These are phyloP conservation scores for Nomada fucata DNA, from an alignment of 2,888 invertebrate genomes.

Conservation along the genomic window DNA sequence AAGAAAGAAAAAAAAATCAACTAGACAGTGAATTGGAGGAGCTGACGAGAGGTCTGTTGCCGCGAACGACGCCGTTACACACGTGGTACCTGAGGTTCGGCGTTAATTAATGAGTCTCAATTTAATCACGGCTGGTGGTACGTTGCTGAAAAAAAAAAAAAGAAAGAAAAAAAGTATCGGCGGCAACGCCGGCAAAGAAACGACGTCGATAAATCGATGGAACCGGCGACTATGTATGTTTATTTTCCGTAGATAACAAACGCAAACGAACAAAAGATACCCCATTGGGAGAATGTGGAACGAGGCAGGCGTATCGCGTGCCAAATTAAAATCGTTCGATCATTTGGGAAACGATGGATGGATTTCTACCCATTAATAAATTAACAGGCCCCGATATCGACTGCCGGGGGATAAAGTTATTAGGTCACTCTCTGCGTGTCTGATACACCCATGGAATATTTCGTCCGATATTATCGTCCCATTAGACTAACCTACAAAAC, in stretches of 20 bases:
- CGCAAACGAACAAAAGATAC: conserved; percentile 10
- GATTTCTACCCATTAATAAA: conserved; percentile 61
- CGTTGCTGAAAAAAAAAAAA: conserved; percentile 26
- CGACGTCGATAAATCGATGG: conserved; percentile 11
- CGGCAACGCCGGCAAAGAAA: background rate
- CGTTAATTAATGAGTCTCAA: conserved; percentile 23
- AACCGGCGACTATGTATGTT: background rate
- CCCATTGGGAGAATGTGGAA: conserved; percentile 48
- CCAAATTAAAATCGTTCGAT: conserved; percentile 46
- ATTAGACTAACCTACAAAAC: background rate
- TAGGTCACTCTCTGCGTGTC: conserved; percentile 16
- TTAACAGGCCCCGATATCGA: conserved; percentile 57
- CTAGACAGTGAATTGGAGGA: background rate
- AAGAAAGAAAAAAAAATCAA: background rate
- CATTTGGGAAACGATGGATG: conserved; percentile 59
- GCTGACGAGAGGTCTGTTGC: background rate
- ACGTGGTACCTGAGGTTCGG: background rate
- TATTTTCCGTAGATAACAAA: conserved; percentile 7
- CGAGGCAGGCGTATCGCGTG: conserved; percentile 31
- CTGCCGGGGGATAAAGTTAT: conserved; percentile 43
- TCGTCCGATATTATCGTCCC: background rate
- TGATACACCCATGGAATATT: background rate
- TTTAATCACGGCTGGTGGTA: conserved; percentile 3
- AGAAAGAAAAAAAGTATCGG: conserved; percentile 22
- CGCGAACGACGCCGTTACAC: background rate